Percentiles rank a stretch among this genome's conserved stretches.
phyloP scores from a whole-genome alignment of 1,140 invertebrate genomes.

The Lepeophtheirus salmonis region DNA sequence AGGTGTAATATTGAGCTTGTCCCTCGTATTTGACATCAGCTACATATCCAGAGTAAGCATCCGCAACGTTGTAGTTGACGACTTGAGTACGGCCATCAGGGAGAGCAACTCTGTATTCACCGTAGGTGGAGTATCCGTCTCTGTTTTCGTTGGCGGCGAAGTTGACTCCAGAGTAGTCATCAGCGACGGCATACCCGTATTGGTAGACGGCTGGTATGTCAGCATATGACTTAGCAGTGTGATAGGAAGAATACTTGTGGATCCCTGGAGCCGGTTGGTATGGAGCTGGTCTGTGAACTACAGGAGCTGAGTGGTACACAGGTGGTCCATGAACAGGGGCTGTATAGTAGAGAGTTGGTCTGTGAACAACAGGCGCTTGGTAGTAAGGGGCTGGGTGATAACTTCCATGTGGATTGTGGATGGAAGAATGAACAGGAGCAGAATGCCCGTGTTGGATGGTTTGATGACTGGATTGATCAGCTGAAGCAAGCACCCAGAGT shows the following conservation, averaged over 20 bases:
- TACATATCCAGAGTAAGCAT: conserved; percentile 12
- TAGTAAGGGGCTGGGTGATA: conserved; percentile 11
- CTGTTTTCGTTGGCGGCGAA: conserved; percentile 18
- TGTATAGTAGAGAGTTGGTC: background rate
- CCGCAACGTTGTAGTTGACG: conserved; percentile 15
- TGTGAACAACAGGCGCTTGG: conserved; percentile 2
- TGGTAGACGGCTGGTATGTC: no score
- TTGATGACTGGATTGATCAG: no score
- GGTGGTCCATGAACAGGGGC: background rate
- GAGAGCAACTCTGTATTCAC: conserved; percentile 13
- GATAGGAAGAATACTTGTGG: background rate
- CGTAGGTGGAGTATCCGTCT: no score
- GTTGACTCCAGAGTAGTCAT: conserved; percentile 18
- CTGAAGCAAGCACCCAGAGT: no score
- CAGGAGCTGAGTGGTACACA: conserved; percentile 9
- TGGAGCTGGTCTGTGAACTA: conserved; percentile 16
- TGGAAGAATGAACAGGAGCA: background rate
- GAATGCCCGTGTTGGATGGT: conserved; percentile 10
- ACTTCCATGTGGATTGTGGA: conserved; percentile 5
- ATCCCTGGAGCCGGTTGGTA: background rate
- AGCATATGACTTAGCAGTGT: background rate
- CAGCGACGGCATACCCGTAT: no score
- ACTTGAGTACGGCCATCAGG: conserved; percentile 14
- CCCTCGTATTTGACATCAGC: conserved; percentile 19
- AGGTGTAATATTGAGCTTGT: conserved; percentile 3